A percentile compares a stretch with the other conserved stretches of the same genome.
These are phyloP conservation scores for Sebastes diploproa DNA, from an alignment of 2,797 vertebrate genomes.

Conservation along the genomic window DNA sequence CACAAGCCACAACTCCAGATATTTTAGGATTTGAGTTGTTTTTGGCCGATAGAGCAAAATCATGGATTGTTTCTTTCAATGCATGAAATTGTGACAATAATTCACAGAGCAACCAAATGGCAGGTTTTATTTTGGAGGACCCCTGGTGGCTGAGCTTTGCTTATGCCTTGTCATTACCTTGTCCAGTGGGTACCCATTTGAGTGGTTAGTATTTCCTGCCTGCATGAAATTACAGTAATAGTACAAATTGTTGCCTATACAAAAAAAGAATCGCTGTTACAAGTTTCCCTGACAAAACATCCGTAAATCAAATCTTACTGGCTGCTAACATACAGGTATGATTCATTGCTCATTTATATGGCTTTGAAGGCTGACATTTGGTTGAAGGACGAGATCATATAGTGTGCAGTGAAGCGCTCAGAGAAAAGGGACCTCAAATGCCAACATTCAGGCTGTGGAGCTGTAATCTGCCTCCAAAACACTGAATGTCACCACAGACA, in stretches of 20 bases:
- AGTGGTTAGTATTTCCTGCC: neutral
- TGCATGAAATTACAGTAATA: neutral
- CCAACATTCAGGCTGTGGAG: conserved; percentile 33
- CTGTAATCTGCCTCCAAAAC: conserved; percentile 46
- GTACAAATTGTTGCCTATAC: conserved; percentile 3
- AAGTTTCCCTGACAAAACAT: conserved; percentile 15
- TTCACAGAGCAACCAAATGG: neutral
- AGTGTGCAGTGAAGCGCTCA: conserved; percentile 20
- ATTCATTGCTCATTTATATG: conserved; percentile 36
- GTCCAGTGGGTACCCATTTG: neutral
- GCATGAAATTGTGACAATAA: neutral
- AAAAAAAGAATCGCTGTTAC: neutral
- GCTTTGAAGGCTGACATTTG: conserved; percentile 60
- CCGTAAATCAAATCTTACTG: conserved; percentile 8
- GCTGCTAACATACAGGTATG: conserved; percentile 13
- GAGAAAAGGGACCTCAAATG: conserved; percentile 54
- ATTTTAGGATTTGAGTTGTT: neutral
- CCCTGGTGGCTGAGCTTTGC: conserved; percentile 36
- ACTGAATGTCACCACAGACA: conserved; percentile 35
- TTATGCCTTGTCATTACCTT: conserved; percentile 5
- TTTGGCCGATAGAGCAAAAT: neutral
- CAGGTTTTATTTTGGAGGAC: conserved; percentile 32
- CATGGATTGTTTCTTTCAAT: neutral
- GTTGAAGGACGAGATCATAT: conserved; percentile 40
- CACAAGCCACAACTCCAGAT: neutral